A percentile compares a stretch with the other conserved stretches of the same genome.
Evolutionary conservation across 2,888 invertebrate genomes (phyloP).

Genomic region (Aethes cnicana): DNA sequence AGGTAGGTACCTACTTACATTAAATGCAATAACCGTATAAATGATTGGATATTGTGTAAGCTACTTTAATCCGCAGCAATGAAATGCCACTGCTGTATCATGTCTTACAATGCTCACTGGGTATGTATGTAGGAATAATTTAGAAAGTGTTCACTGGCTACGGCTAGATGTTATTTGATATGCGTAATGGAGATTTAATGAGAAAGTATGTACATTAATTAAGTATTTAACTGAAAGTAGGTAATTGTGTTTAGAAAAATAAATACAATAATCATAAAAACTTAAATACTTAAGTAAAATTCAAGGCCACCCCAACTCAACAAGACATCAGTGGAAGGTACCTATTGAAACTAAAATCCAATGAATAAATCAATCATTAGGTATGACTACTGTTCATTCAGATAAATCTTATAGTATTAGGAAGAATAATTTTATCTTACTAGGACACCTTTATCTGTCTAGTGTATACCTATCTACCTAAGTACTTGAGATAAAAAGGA

Average conservation of each 20-base stretch:
- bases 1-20: too few relatives aligned
- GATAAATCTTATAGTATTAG: too few relatives aligned
- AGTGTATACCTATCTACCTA: background rate
- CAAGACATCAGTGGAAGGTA: too few relatives aligned
- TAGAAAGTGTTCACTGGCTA: conserved; percentile 50
- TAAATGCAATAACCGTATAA: too few relatives aligned
- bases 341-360: too few relatives aligned
- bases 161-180: background rate
- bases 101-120: conserved; percentile 41
- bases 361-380: too few relatives aligned
- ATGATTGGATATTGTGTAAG: conserved; percentile 4
- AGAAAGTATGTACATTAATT: background rate
- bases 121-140: conserved; percentile 52
- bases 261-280: too few relatives aligned
- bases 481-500: conserved; percentile 20
- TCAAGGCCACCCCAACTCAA: too few relatives aligned
- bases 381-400: too few relatives aligned
- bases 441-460: conserved; percentile 16
- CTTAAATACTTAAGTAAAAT: too few relatives aligned
- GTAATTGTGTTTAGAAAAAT: too few relatives aligned
- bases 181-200: background rate
- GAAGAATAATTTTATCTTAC: conserved; percentile 13
- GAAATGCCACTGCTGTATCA: conserved; percentile 33
- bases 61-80: conserved; percentile 9
- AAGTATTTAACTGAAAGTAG: background rate